phyloP scores from a whole-genome alignment of 2,888 invertebrate genomes.

The Epistrophella euchroma region DNA sequence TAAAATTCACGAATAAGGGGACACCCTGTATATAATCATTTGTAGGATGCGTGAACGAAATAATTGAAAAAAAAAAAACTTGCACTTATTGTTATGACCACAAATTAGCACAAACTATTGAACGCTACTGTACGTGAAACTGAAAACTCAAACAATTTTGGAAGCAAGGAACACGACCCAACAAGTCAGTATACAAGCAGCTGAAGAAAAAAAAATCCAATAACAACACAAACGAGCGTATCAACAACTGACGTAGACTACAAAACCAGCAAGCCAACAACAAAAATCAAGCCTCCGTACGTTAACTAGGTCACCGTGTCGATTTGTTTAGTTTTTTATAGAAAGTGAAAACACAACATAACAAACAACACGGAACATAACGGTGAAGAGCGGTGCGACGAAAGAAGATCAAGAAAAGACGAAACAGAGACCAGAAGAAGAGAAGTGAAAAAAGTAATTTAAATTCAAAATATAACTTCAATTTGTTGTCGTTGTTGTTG shows the following conservation, averaged over 20 bases:
- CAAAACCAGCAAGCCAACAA: constrained; percentile 29
- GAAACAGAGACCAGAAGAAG: constrained; percentile 30
- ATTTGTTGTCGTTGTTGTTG: background rate
- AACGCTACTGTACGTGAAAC: background rate
- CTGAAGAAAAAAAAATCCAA: background rate
- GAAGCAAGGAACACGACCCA: background rate
- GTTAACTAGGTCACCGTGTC: constrained; percentile 75
- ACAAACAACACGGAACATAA: constrained; percentile 51
- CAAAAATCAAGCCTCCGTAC: constrained; percentile 70
- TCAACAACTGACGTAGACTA: background rate
- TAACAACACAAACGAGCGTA: constrained; percentile 10
- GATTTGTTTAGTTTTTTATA: constrained; percentile 73
- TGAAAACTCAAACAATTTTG: background rate
- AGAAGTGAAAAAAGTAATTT: constrained; percentile 21
- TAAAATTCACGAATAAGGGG: too few relatives aligned
- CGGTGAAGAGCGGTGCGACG: constrained; percentile 17
- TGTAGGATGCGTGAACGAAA: background rate
- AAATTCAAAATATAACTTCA: constrained; percentile 17
- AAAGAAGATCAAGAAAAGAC: constrained; percentile 38
- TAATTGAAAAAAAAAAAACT: background rate
- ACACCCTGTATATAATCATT: too few relatives aligned
- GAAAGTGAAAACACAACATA: constrained; percentile 76
- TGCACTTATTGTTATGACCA: background rate
- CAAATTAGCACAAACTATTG: background rate
- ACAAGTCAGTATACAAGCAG: background rate